phyloP scores from a whole-genome alignment of 2,113 vertebrate species.

The Brienomyrus brachyistius region DNA sequence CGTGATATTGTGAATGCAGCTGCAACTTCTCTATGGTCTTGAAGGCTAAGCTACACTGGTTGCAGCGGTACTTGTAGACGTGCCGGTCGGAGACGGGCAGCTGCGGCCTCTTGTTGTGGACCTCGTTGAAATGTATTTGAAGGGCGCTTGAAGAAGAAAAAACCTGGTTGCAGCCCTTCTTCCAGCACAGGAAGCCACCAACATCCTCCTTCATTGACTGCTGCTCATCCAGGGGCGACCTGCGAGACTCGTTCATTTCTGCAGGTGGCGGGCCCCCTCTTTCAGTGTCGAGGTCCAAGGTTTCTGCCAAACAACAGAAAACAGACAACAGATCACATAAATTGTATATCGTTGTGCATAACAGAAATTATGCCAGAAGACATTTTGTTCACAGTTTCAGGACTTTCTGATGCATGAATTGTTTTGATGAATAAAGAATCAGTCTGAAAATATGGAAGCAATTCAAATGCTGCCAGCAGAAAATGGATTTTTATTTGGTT shows the following conservation, averaged over 20 bases:
- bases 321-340: neutral
- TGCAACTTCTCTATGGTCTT: slow-evolving; percentile 96
- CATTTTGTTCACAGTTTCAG: slow-evolving; percentile 11
- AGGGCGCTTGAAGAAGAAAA: slow-evolving; percentile 91
- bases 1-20: slow-evolving; percentile 95
- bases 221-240: slow-evolving; percentile 67
- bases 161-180: slow-evolving; percentile 96
- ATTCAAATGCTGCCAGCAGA: slow-evolving; percentile 18
- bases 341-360: neutral
- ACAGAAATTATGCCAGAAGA: slow-evolving; percentile 2
- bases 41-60: slow-evolving; percentile 96
- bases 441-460: neutral
- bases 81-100: slow-evolving; percentile 93
- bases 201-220: slow-evolving; percentile 74
- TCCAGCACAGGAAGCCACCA: slow-evolving; percentile 90
- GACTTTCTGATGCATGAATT: slow-evolving; percentile 15
- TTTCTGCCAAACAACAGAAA: slow-evolving; percentile 55
- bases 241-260: slow-evolving; percentile 68
- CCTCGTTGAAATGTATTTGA: slow-evolving; percentile 92
- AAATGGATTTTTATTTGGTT: neutral
- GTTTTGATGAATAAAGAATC: too few species aligned
- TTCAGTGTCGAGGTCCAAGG: slow-evolving; percentile 70
- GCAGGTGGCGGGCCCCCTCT: slow-evolving; percentile 67
- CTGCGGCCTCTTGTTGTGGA: slow-evolving; percentile 90
- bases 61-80: slow-evolving; percentile 97